These are phyloP conservation scores for Tyto alba DNA, from an alignment of 2,113 vertebrate species.

Conservation along the genomic window DNA sequence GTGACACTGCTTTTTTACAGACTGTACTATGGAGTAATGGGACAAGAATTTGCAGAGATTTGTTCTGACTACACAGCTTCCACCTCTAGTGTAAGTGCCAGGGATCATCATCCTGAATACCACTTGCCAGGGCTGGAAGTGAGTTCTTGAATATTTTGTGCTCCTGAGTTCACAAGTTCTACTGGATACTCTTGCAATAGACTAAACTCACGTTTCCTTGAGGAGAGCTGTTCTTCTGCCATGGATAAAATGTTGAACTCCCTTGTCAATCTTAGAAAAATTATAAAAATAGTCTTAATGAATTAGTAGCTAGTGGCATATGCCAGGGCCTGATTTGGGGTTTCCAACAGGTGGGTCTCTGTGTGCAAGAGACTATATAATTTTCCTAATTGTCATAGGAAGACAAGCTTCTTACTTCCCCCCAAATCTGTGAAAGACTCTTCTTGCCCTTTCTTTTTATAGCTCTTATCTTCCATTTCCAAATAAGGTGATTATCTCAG, in stretches of 20 bases:
- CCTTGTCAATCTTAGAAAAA: background rate
- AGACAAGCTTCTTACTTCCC: background rate
- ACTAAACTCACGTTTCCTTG: background rate
- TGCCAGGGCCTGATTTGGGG: background rate
- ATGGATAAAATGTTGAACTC: background rate
- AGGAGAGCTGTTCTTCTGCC: background rate
- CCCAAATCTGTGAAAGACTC: background rate
- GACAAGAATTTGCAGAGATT: constrained; percentile 73
- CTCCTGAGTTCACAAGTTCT: background rate
- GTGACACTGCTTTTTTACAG: constrained; percentile 74
- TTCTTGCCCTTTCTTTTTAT: background rate
- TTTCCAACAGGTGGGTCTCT: background rate
- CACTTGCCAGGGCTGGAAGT: background rate
- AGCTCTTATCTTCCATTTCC: background rate
- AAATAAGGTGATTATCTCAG: background rate
- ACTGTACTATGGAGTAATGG: constrained; percentile 70
- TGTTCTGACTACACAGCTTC: constrained; percentile 77
- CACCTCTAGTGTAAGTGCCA: constrained; percentile 56
- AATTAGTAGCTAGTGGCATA: background rate
- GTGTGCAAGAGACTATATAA: background rate
- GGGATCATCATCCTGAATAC: background rate
- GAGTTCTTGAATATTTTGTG: background rate
- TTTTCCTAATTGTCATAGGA: background rate
- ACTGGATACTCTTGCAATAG: background rate
- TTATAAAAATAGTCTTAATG: background rate